Evolutionary conservation across 2,888 invertebrate species (phyloP).

Genomic region (Nemoura dubitans): DNA sequence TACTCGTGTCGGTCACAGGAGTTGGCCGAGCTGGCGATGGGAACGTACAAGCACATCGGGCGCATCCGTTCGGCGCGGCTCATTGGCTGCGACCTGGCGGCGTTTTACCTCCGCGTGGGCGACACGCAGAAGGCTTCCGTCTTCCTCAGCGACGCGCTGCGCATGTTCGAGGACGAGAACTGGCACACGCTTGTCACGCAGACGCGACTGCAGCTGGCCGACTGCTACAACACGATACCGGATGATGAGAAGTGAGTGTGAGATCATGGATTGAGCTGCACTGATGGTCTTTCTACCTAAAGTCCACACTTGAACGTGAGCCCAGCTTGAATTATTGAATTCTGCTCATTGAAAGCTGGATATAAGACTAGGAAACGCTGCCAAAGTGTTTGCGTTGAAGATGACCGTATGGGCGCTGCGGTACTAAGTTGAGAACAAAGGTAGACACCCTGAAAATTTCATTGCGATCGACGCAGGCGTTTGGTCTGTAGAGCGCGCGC

Average conservation of each 20-base stretch:
- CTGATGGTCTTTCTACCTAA: no score
- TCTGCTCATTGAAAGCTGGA: no score
- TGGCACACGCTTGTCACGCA: slow-evolving; percentile 87
- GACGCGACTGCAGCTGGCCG: slow-evolving; percentile 83
- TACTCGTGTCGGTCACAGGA: slow-evolving; percentile 65
- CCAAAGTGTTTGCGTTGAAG: no score
- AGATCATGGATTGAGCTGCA: no score
- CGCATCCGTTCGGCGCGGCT: slow-evolving; percentile 83
- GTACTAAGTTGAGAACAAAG: no score
- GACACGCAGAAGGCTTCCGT: slow-evolving; percentile 90
- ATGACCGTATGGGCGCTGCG: no score
- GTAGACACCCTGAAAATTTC: no score
- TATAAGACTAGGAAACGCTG: no score
- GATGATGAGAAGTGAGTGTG: slow-evolving; percentile 72
- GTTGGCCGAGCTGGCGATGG: slow-evolving; percentile 88
- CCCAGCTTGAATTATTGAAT: no score
- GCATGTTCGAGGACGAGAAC: slow-evolving; percentile 86
- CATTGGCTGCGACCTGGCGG: slow-evolving; percentile 88
- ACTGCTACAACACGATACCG: slow-evolving; percentile 83
- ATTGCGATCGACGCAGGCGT: no score
- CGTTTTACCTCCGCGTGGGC: slow-evolving; percentile 87
- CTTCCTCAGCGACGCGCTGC: slow-evolving; percentile 85
- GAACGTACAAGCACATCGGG: slow-evolving; percentile 94
- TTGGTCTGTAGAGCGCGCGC: no score
- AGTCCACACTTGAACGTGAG: no score